Evolutionary conservation across 2,888 invertebrate species (phyloP), one percentile per base, ranked within the genome.

Genomic region (Agrotis puta): DNA sequence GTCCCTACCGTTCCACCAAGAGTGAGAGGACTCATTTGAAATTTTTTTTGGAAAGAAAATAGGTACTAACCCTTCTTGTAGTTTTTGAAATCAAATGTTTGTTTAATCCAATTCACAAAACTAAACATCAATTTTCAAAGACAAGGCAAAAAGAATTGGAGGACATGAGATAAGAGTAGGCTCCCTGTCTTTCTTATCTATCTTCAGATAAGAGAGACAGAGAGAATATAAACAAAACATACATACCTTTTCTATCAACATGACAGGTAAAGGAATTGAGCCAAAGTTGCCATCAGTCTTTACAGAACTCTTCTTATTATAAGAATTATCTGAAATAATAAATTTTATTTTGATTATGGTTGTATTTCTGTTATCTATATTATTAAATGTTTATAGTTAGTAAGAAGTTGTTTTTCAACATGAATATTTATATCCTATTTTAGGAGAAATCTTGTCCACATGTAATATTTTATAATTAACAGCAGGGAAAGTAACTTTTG

Each of bases 191-290:
- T 39, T 39, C 39, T 39, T 39, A 39, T 39, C 39, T 39, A 11
- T 2, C 9, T 39, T 39, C 39, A 39, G 11, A 13, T n/a, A 54
- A 54, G 54, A 51, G 6, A 50, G 18, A 18, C 18, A 43, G n/a
- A 45, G 2, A 16, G 0, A 51, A 11, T 45, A 50, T 39, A 53
- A 43, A 58, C 14, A 70, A 14, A 18, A 27, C 2, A 51, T 39
- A 73, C 83, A 53, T 76, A 85, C 84, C 84, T 84, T 84, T 74
- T 85, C 84, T 45, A 84, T 83, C 57, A 84, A 68, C 84, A 84
- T 84, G 33, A 84, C 84, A 50, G 84, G 84, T 61, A 84, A 64
- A 48, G 84, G 85, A 63, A 84, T 79, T 16, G 84, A 85, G 11
- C 84, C 79, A 2, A 78, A 78, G 68, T 74, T 82, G n/a, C 85